A percentile compares a stretch with the other conserved stretches of the same genome.
Conservation (phyloP, 2,888 invertebrate species). For the Adelphocoris suturalis region DNA sequence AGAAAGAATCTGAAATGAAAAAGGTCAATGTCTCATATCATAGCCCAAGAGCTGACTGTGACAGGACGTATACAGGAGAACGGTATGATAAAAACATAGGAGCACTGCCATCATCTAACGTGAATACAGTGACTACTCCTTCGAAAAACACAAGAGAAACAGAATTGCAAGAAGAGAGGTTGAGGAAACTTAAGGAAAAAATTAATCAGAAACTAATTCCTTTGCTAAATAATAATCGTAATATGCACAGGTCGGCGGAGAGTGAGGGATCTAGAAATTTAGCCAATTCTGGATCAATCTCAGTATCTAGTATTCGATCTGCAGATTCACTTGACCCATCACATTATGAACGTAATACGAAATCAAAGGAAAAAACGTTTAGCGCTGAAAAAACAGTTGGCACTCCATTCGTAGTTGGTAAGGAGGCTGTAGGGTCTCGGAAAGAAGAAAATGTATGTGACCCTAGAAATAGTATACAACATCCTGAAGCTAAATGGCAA, state of each 20-base stretch:
- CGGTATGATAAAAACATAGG: background rate
- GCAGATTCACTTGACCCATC: background rate
- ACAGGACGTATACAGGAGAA: background rate
- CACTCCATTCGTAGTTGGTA: background rate
- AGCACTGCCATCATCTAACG: too few species aligned
- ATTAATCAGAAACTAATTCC: constrained; percentile 61
- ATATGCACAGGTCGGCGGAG: too few species aligned
- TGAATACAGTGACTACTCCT: too few species aligned
- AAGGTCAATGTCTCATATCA: background rate
- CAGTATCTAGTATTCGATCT: background rate
- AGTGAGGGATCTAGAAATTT: background rate
- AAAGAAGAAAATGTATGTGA: background rate
- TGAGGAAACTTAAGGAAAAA: constrained; percentile 54
- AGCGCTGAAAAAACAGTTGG: background rate
- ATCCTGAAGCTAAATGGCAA: constrained; percentile 30
- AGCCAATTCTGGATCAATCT: background rate
- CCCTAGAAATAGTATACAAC: background rate
- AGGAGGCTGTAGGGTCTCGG: too few species aligned
- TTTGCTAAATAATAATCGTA: constrained; percentile 18
- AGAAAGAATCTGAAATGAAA: background rate
- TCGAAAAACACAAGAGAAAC: background rate
- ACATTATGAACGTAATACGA: background rate
- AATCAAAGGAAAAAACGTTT: too few species aligned
- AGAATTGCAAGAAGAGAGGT: constrained; percentile 18
- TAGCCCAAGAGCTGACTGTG: background rate